Conservation (phyloP, 1,140 invertebrate species). For the Pseudomyrmex dendroicus region DNA sequence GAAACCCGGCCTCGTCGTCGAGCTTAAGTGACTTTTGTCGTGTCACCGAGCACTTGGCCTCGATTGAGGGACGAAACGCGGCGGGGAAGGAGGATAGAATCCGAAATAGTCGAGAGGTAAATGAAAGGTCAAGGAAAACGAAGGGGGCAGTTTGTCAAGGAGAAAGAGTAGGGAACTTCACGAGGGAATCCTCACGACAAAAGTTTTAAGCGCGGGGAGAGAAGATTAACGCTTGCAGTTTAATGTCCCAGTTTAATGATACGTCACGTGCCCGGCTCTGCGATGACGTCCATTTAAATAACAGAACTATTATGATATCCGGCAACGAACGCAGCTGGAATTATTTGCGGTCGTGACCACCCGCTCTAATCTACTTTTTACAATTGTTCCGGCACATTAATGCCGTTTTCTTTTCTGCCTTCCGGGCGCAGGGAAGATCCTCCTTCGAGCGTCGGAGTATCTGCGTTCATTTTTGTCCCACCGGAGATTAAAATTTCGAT, state of each 20-base stretch:
- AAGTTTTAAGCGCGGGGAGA: conserved; percentile 73
- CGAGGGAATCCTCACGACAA: conserved; percentile 67
- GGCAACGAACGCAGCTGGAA: conserved; percentile 54
- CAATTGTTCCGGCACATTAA: conserved; percentile 61
- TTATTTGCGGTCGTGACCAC: conserved; percentile 55
- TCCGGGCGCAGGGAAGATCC: conserved; percentile 16
- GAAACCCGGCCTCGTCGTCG: conserved; percentile 65
- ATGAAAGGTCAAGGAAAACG: conserved; percentile 20
- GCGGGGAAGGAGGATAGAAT: conserved; percentile 25
- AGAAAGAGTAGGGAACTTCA: conserved; percentile 26
- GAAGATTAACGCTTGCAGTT: conserved; percentile 76
- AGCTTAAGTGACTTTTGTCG: conserved; percentile 79
- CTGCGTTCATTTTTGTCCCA: conserved; percentile 54
- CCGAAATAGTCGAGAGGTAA: conserved; percentile 34
- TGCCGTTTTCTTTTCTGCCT: conserved; percentile 45
- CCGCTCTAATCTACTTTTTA: conserved; percentile 61
- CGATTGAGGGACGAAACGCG: conserved; percentile 59
- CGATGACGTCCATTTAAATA: conserved; percentile 60
- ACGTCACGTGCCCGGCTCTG: conserved; percentile 48
- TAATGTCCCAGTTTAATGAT: conserved; percentile 73
- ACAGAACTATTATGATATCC: conserved; percentile 60
- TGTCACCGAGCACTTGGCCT: conserved; percentile 76
- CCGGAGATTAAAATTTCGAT: conserved; percentile 61
- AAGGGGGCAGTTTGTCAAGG: conserved; percentile 56
- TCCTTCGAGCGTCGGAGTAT: background rate